Base-by-base conservation (phyloP, 2,888 invertebrate species). In the Lithophane leautieri region DNA sequence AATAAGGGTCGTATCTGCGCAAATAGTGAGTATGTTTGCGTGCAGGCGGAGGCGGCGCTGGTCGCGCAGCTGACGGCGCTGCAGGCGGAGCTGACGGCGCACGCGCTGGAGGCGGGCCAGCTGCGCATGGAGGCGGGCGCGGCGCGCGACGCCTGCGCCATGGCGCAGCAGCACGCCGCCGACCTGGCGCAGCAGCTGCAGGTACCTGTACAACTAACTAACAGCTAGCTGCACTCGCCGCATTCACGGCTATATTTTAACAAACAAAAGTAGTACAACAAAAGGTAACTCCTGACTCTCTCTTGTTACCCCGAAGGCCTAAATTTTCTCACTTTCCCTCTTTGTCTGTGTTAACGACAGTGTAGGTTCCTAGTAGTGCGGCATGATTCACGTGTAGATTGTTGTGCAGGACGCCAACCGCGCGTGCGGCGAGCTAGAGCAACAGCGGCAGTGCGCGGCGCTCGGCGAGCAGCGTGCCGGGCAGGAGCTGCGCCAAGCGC, bases 121-220 rank as follows among this genome's bases (percentile, higher is more conserved):
- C 96, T 96, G 87, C 95, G 96, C 81, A 93, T 93, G 76, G 97
- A 97, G 75, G 92, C 95, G n/a, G 95, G 74, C 92, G 96, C 88
- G 76, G 97, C 92, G 69, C 87, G 93, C 56, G 96, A 94, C 85
- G 81, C 92, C 25, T 78, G 93, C 82, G 95, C 97, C 71, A 95
- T 97, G 81, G 95, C 97, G 76, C 94, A 97, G 81, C 97, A 97
- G 74, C 96, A 97, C 93, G 83, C 92, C 83, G 94, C 96, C 77
- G 97, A 97, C 60, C 93, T 97, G 78, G 94, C 94, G 83, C 95
- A 97, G 86, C 97, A 97, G 90, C 94, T 97, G 79, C 97, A 94
- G 94, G 92, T 91, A 85, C 87, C 73, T 92, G 85, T 77, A 72
- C 85, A 50, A 76, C 80, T 50, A 40, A 56, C 63, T 72, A 40